Evolutionary conservation across 2,113 vertebrate genomes (phyloP).

Genomic region (Oreochromis aureus): DNA sequence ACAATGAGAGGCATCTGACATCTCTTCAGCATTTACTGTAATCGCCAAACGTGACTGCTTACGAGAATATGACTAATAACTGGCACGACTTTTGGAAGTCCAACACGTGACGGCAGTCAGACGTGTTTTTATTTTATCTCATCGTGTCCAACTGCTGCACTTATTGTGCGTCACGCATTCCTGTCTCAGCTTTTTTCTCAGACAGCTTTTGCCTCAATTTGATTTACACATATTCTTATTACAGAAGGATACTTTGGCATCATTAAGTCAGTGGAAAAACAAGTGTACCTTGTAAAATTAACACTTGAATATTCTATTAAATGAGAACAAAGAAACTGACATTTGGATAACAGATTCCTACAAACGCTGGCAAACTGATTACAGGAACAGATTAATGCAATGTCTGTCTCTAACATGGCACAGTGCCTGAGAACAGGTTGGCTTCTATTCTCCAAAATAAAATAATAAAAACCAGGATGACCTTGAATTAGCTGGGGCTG

Average conservation of each 20-base stretch:
- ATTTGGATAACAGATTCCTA: slow-evolving; percentile 6
- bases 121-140: background rate
- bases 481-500: slow-evolving; percentile 68
- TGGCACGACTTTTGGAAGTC: background rate
- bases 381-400: slow-evolving; percentile 12
- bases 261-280: background rate
- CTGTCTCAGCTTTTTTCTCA: background rate
- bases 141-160: background rate
- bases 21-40: slow-evolving; percentile 35
- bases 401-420: slow-evolving; percentile 24
- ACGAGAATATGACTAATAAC: slow-evolving; percentile 16
- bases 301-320: slow-evolving; percentile 2
- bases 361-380: slow-evolving; percentile 14
- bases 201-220: background rate
- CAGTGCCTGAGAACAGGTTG: slow-evolving; percentile 42
- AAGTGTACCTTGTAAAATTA: slow-evolving; percentile 1
- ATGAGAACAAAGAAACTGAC: background rate
- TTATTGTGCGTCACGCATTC: background rate
- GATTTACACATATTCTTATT: background rate
- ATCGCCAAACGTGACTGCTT: slow-evolving; percentile 38
- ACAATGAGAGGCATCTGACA: slow-evolving; percentile 52
- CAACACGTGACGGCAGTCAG: background rate
- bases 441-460: slow-evolving; percentile 43
- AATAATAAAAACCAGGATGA: slow-evolving; percentile 62
- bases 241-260: background rate